Evolutionary conservation across 1,140 invertebrate genomes (phyloP), one percentile per base, ranked within the genome.

Genomic region (Zaprionus vittiger): DNA sequence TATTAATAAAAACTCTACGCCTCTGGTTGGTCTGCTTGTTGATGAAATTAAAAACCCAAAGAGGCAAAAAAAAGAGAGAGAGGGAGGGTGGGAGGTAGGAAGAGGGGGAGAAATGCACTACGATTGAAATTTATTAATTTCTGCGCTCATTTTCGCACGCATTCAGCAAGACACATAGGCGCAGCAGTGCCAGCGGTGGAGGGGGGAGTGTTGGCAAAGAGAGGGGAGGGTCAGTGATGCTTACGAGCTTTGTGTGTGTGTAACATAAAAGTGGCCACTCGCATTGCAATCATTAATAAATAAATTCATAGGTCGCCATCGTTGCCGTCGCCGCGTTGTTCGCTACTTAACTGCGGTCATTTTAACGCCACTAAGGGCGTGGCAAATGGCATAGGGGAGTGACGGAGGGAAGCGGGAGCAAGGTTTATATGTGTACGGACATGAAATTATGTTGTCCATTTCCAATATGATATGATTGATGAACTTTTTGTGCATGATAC

Each of bases 391-490:
- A 14, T 22, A 22, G 4, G 9, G 11, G 12, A 34, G 7, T 2
- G 9, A 12, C 14, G 15, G 41, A n/a, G 6, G 6, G 6, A 6
- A n/a, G n/a, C 37, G 15, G 28, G 7, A 9, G 28, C 26, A 2
- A 31, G 49, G 49, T n/a, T 44, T 47, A n/a, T 38, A 54, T 47
- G 44, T 37, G 59, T 61, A 37, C 11, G 38, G 14, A 65, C 70
- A 47, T 60, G 54, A 83, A 83, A 83, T 83, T 73, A 83, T 71
- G 79, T 73, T 77, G 81, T 83, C 81, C 81, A 80, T 79, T 79
- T 67, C 55, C 71, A 83, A 83, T 79, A 83, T 70, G 71, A 71
- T 67, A 83, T 83, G 81, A 83, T 83, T 83, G 81, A 83, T 83
- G 81, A 83, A 83, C 79, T 69, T 83, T 83, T 81, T 61, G 20